Evolutionary conservation across 2,797 vertebrate species (phyloP), one percentile per base, ranked within the genome.

Genomic region (Pangasius djambal): DNA sequence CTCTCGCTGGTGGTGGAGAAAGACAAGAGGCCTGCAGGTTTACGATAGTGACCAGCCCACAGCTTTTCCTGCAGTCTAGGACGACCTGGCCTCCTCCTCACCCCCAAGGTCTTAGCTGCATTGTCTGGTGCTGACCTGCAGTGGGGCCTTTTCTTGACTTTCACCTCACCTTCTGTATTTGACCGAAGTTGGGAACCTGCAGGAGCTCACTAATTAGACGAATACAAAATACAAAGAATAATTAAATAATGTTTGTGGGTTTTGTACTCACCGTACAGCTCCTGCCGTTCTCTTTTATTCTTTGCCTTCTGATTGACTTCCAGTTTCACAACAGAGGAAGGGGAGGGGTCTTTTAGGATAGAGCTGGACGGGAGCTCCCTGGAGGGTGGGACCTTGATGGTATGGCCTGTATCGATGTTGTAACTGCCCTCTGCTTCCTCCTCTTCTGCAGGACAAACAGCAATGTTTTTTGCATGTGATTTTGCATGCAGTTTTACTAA

Each of bases 231-330:
- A 85, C 31, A 70, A 70, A 34, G 6, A 55, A 70, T 52, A 34
- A 52, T 2, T 25, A 57, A 85, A 67, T 31, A 22, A 72, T 0
- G 67, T 28, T 37, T 72, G 18, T 31, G n/a, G 12, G 48, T 57
- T 85, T 72, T 2, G 31, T n/a, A 85, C 61, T 94, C 95, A 99
- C 98, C 98, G 89, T 97, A 96, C 92, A 99, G 94, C 20, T 98
- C 97, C 95, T 99, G 98, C 88, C 98, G 96, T 92, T 98, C 98
- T 91, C 97, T 98, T 93, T 99, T 99, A 95, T 99, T 98, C 94
- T 97, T 97, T 28, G 98, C 98, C 93, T 99, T 99, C 93, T 98
- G 98, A 91, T 99, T 98, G 93, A 97, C 98, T 92, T 99, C 98
- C 94, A 99, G 97, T 94, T 98, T 99, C 90, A 99, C 98, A 89